Evolutionary conservation across 2,888 invertebrate genomes (phyloP).

Genomic region (Stictocephala bisonia): DNA sequence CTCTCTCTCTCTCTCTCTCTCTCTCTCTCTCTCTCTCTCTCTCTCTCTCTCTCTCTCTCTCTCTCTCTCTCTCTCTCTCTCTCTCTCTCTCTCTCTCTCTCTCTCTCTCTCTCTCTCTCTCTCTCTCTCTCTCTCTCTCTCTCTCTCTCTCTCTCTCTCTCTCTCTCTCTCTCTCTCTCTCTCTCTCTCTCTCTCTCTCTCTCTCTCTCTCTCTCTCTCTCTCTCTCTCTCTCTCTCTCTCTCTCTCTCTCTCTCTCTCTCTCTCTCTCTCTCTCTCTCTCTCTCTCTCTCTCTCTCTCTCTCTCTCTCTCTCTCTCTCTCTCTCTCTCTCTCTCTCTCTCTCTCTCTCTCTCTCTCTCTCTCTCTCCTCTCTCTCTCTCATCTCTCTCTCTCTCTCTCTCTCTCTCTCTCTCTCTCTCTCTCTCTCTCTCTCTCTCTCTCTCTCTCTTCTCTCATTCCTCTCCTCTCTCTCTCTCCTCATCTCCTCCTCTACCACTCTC

Average conservation of each 20-base stretch:
- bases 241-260: background rate
- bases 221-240: background rate
- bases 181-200: background rate
- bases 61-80: background rate
- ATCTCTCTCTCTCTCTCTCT: background rate
- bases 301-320: background rate
- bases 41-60: background rate
- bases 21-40: constrained; percentile 5
- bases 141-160: background rate
- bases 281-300: constrained; percentile 1
- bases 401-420: background rate
- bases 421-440: constrained; percentile 17
- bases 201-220: background rate
- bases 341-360: constrained; percentile 1
- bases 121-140: background rate
- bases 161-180: constrained; percentile 7
- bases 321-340: constrained; percentile 18
- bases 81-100: constrained; percentile 1
- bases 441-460: no score
- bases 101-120: background rate
- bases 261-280: background rate
- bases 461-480: no score
- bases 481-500: no score
- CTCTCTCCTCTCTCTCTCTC: constrained; percentile 23
- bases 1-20: constrained; percentile 19